These are phyloP conservation scores for Cercocebus atys DNA, from an alignment of 2,113 vertebrate genomes.

Conservation along the genomic window DNA sequence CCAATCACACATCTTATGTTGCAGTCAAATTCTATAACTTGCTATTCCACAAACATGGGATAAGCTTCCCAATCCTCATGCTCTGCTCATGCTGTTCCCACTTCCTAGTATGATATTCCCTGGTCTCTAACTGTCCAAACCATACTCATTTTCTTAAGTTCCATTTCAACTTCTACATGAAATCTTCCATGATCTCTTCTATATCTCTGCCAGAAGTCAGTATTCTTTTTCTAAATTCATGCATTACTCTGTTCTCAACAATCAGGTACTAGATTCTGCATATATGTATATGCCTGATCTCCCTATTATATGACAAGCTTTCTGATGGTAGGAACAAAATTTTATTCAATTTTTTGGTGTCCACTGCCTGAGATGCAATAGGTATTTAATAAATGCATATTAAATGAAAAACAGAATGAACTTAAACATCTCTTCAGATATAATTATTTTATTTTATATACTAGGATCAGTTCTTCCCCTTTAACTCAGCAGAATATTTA, in stretches of 20 bases:
- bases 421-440: not conserved
- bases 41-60: not conserved
- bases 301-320: conserved; percentile 11
- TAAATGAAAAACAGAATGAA: conserved; percentile 25
- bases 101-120: not conserved
- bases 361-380: not conserved
- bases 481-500: conserved; percentile 13
- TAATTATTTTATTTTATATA: conserved; percentile 28
- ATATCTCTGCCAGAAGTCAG: not conserved
- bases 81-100: not conserved
- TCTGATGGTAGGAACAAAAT: not conserved
- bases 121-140: not conserved
- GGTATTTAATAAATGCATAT: not conserved
- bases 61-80: not conserved
- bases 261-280: not conserved
- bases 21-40: not conserved
- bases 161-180: not conserved
- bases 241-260: not conserved
- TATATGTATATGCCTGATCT: not conserved
- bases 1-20: not conserved
- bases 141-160: not conserved
- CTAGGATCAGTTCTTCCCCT: not conserved
- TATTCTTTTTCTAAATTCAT: conserved; percentile 23
- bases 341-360: not conserved
- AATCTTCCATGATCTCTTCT: not conserved